A percentile compares a stretch with the other conserved stretches of the same genome.
phyloP scores from a whole-genome alignment of 2,888 invertebrate species.

The Epinotia brunnichana region DNA sequence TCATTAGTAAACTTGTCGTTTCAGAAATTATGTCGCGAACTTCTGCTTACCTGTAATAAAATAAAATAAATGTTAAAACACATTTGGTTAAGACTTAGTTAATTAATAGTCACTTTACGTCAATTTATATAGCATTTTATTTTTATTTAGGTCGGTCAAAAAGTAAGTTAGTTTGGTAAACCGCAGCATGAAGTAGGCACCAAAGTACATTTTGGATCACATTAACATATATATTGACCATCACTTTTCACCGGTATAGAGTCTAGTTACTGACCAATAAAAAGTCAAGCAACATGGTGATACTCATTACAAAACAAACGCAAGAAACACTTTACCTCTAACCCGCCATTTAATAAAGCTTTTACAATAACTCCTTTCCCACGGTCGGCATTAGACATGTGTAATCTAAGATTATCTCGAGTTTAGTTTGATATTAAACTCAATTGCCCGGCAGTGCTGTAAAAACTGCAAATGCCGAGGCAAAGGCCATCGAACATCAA shows the following conservation, averaged over 20 bases:
- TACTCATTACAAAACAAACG: slow-evolving; percentile 16
- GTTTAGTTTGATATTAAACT: slow-evolving; percentile 29
- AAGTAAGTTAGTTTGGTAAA: too few species aligned
- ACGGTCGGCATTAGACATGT: slow-evolving; percentile 33
- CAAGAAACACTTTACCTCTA: neutral
- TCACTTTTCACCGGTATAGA: too few species aligned
- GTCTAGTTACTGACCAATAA: too few species aligned
- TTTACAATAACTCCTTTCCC: slow-evolving; percentile 26
- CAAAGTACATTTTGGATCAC: too few species aligned
- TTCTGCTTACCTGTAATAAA: slow-evolving; percentile 32
- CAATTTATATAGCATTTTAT: too few species aligned
- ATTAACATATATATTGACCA: too few species aligned
- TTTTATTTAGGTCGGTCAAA: too few species aligned
- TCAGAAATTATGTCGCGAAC: neutral
- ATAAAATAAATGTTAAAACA: neutral
- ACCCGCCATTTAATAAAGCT: slow-evolving; percentile 22
- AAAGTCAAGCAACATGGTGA: too few species aligned
- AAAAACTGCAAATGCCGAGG: slow-evolving; percentile 36
- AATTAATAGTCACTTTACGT: too few species aligned
- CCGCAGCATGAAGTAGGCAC: too few species aligned
- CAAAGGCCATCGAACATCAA: slow-evolving; percentile 14
- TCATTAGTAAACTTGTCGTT: neutral
- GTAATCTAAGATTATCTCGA: slow-evolving; percentile 35
- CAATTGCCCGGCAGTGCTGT: slow-evolving; percentile 18
- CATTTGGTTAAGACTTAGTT: neutral